Evolutionary conservation across 1,140 invertebrate species (phyloP), one percentile per base, ranked within the genome.

Genomic region (Panagrolaimus sp.): DNA sequence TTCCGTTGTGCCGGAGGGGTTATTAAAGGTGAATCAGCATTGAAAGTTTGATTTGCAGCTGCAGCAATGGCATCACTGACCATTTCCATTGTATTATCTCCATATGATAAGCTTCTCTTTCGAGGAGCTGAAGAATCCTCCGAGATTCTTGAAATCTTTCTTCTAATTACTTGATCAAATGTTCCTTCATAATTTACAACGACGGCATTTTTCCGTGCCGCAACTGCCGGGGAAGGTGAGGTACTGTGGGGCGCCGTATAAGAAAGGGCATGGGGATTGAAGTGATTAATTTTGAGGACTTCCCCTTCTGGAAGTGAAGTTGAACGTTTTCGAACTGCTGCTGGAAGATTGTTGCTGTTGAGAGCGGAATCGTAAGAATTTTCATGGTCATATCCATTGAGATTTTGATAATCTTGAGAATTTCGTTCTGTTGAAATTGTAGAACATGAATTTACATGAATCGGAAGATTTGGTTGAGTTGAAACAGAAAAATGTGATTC

Each of bases 161-260:
- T 26, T 9, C n/a, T 14, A 21, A 28, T 26, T 21, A 66, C 26
- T 24, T 52, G 52, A 48, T 15, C 47, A 17, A 43, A 28, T 8
- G 28, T 69, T 10, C 15, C 24, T 15, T 69, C 28, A 44, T 70
- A n/a, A 62, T 71, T 15, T 38, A 38, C 32, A 28, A 14, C 67
- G 24, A 71, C 48, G 21, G 69, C 69, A 21, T 71, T 71, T 32
- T 71, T 71, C n/a, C 69, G 38, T 28, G 28, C 21, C 15, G 44
- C 69, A 10, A 70, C 43, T 26, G 44, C 43, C 0, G 66, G 44
- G 9, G 52, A 58, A 5, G 26, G 21, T 21, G 44, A 21, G 12
- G 47, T 43, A 12, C 32, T 69, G 63, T 24, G 26, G 0, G n/a
- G 58, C 0, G 68, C 17, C 5, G 55, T 47, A 8, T 44, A 43